Percentiles rank a stretch among this genome's conserved stretches.
These are phyloP conservation scores for Acronicta aceris DNA, from an alignment of 2,888 invertebrate genomes.

Conservation along the genomic window DNA sequence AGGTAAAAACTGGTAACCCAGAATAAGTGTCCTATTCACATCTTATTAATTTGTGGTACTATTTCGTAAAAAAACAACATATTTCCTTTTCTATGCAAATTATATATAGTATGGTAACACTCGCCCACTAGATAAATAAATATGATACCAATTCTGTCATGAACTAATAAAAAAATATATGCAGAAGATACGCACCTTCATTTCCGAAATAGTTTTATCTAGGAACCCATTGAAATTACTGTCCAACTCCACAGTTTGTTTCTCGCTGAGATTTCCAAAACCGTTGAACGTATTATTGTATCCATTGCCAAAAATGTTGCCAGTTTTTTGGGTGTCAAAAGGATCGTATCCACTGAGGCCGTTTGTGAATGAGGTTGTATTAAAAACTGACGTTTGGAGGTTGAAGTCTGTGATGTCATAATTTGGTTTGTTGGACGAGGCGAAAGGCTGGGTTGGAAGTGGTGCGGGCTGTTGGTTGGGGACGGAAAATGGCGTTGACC, in stretches of 20 bases:
- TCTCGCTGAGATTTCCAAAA: constrained; percentile 84
- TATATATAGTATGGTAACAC: too few species aligned
- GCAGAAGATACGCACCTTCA: constrained; percentile 91
- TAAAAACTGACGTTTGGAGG: constrained; percentile 83
- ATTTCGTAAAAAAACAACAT: not conserved
- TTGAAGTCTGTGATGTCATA: constrained; percentile 85
- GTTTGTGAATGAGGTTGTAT: constrained; percentile 76
- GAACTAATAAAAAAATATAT: constrained; percentile 7
- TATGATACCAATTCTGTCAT: not conserved
- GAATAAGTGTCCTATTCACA: constrained; percentile 5
- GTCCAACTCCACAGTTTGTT: constrained; percentile 81
- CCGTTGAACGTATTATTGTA: constrained; percentile 82
- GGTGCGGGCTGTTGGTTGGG: constrained; percentile 59
- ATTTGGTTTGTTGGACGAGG: constrained; percentile 72
- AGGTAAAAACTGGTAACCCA: not conserved
- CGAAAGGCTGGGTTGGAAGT: constrained; percentile 51
- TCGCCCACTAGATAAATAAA: not conserved
- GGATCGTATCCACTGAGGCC: constrained; percentile 91
- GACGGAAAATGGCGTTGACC: constrained; percentile 93
- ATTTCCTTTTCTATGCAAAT: not conserved
- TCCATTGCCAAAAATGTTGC: constrained; percentile 81
- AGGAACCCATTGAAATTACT: constrained; percentile 93
- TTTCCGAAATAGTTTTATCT: constrained; percentile 95
- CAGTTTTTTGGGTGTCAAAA: constrained; percentile 94
- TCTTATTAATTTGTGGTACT: too few species aligned